These are phyloP conservation scores for Syrista parreyssii DNA, from an alignment of 2,888 invertebrate genomes.

Conservation along the genomic window DNA sequence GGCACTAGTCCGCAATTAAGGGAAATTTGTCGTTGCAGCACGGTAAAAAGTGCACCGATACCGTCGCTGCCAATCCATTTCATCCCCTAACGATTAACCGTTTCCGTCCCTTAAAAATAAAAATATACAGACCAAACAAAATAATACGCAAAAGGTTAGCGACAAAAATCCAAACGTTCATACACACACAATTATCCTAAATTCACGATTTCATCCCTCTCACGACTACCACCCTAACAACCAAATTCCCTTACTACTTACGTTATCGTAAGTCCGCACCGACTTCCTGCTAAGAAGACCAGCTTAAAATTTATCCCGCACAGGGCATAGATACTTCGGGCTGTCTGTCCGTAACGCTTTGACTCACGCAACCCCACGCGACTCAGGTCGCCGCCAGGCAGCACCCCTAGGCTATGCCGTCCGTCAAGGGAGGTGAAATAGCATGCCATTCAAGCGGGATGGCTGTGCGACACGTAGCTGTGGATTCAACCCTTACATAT, in stretches of 20 bases:
- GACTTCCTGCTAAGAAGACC: not conserved
- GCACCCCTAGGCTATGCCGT: slow-evolving; percentile 8
- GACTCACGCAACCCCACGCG: slow-evolving; percentile 19
- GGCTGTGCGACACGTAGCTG: slow-evolving; percentile 19
- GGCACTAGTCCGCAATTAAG: not conserved
- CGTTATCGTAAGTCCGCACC: not conserved
- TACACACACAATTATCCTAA: no score
- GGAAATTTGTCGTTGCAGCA: not conserved
- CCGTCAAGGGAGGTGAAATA: slow-evolving; percentile 21
- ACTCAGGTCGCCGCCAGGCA: slow-evolving; percentile 10
- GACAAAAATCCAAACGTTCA: no score
- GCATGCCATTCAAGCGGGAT: slow-evolving; percentile 23
- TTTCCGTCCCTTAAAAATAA: no score
- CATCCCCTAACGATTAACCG: no score
- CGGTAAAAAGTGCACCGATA: no score
- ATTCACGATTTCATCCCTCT: no score
- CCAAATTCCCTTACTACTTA: no score
- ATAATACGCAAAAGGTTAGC: no score
- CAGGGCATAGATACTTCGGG: slow-evolving; percentile 1
- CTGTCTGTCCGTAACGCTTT: slow-evolving; percentile 12
- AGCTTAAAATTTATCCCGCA: not conserved
- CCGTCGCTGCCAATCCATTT: no score
- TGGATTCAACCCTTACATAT: not conserved
- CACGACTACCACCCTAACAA: no score
- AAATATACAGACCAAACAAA: no score